These are phyloP conservation scores for Decapterus maruadsi DNA, from an alignment of 2,797 vertebrate genomes.

Conservation along the genomic window DNA sequence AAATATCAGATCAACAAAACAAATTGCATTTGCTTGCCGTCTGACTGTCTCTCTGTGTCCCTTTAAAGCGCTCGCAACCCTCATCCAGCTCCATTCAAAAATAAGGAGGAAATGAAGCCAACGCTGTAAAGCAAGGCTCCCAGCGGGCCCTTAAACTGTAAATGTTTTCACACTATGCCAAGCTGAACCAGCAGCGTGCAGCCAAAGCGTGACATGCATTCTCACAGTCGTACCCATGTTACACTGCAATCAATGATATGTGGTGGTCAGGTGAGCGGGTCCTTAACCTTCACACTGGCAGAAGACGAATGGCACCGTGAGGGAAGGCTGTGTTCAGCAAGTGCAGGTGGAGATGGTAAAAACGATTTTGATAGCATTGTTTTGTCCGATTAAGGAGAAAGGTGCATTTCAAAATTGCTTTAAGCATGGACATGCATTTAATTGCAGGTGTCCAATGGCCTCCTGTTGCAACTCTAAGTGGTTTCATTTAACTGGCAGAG, in stretches of 20 bases:
- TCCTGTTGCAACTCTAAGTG: slow-evolving; percentile 41
- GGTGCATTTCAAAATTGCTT: background rate
- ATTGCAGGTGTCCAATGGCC: slow-evolving; percentile 18
- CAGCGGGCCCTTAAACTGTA: slow-evolving; percentile 52
- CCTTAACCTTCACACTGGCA: slow-evolving; percentile 68
- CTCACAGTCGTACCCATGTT: slow-evolving; percentile 37
- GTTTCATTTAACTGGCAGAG: slow-evolving; percentile 41
- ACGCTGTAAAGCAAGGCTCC: slow-evolving; percentile 42
- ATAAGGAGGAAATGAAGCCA: slow-evolving; percentile 41
- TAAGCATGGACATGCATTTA: slow-evolving; percentile 12
- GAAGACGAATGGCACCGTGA: slow-evolving; percentile 66
- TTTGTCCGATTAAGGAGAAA: slow-evolving; percentile 37
- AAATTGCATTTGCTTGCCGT: slow-evolving; percentile 51
- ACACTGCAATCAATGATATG: slow-evolving; percentile 62
- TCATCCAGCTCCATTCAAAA: slow-evolving; percentile 36
- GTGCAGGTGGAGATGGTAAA: slow-evolving; percentile 32
- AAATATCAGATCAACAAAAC: slow-evolving; percentile 49
- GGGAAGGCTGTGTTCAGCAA: slow-evolving; percentile 41
- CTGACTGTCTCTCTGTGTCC: slow-evolving; percentile 21
- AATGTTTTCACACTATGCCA: slow-evolving; percentile 61
- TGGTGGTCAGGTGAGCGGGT: slow-evolving; percentile 68
- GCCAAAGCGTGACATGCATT: slow-evolving; percentile 58
- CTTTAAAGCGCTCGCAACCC: background rate
- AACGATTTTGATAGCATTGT: slow-evolving; percentile 38
- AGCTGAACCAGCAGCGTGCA: slow-evolving; percentile 26